Conservation (phyloP, 1,140 invertebrate genomes). For the Cheumatopsyche charites region DNA sequence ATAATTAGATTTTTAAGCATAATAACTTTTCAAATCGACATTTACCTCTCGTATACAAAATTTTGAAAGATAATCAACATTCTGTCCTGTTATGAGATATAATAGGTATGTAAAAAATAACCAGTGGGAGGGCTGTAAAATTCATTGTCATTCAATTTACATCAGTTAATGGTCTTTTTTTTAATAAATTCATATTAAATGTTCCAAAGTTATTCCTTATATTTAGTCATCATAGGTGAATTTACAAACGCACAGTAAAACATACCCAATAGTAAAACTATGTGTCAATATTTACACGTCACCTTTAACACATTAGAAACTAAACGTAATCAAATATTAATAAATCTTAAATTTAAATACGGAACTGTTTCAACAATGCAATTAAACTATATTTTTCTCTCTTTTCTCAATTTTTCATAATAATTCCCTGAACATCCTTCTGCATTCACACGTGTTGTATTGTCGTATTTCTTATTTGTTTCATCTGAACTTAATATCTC, state of each 20-base stretch:
- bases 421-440: not conserved
- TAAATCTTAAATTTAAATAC: slow-evolving; percentile 1
- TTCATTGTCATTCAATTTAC: too few relatives aligned
- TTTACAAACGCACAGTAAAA: slow-evolving; percentile 19
- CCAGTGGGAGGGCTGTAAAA: too few relatives aligned
- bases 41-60: too few relatives aligned
- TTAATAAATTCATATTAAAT: too few relatives aligned
- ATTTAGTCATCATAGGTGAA: slow-evolving; percentile 4
- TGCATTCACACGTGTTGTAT: not conserved
- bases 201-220: not conserved
- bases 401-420: too few relatives aligned
- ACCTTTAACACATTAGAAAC: slow-evolving; percentile 24
- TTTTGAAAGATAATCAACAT: too few relatives aligned
- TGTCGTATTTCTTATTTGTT: slow-evolving; percentile 20
- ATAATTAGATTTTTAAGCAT: too few relatives aligned
- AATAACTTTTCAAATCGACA: too few relatives aligned
- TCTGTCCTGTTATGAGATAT: too few relatives aligned
- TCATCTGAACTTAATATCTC: not conserved
- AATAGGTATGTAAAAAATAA: too few relatives aligned
- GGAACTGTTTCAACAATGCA: slow-evolving; percentile 25
- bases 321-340: slow-evolving; percentile 4
- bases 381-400: not conserved
- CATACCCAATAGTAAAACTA: slow-evolving; percentile 17
- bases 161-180: too few relatives aligned
- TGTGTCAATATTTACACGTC: slow-evolving; percentile 21